Percentiles rank a stretch among this genome's conserved stretches.
phyloP scores from a whole-genome alignment of 2,888 invertebrate species.

The Hyalella azteca region DNA sequence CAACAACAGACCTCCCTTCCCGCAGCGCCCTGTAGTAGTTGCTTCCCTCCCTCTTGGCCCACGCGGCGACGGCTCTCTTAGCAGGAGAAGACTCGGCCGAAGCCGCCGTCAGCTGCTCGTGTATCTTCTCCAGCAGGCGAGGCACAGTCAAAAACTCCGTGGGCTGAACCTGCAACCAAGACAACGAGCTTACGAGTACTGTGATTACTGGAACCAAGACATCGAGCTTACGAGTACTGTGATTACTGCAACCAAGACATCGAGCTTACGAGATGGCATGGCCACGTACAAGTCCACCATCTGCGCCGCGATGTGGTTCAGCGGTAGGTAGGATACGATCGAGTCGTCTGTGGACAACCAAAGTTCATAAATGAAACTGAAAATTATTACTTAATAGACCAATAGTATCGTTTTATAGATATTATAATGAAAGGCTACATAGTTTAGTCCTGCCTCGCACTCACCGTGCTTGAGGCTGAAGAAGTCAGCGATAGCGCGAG shows the following conservation, averaged over 20 bases:
- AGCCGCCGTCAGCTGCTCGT: conserved; percentile 80
- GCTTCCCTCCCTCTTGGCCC: conserved; percentile 79
- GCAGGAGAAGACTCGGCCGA: conserved; percentile 74
- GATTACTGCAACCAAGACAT: too few species aligned
- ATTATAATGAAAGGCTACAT: too few species aligned
- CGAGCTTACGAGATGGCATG: too few species aligned
- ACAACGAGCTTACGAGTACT: too few species aligned
- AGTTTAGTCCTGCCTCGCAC: too few species aligned
- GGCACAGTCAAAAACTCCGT: conserved; percentile 87
- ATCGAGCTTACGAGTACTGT: too few species aligned
- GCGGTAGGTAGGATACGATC: conserved; percentile 80
- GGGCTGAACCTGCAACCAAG: conserved; percentile 68
- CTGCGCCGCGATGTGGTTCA: conserved; percentile 91
- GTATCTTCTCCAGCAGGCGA: conserved; percentile 91
- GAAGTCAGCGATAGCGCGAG: conserved; percentile 62
- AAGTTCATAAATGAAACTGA: too few species aligned
- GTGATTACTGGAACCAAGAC: too few species aligned
- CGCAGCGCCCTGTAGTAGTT: conserved; percentile 66
- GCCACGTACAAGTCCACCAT: conserved; percentile 78
- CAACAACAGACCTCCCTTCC: conserved; percentile 58
- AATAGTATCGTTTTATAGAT: too few species aligned
- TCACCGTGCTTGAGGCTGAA: neutral
- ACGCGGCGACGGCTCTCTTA: conserved; percentile 74
- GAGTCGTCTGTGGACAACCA: conserved; percentile 69
- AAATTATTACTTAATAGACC: too few species aligned